A percentile compares a stretch with the other conserved stretches of the same genome.
Evolutionary conservation across 2,113 vertebrate species (phyloP).

Genomic region (Triplophysa tibetana): DNA sequence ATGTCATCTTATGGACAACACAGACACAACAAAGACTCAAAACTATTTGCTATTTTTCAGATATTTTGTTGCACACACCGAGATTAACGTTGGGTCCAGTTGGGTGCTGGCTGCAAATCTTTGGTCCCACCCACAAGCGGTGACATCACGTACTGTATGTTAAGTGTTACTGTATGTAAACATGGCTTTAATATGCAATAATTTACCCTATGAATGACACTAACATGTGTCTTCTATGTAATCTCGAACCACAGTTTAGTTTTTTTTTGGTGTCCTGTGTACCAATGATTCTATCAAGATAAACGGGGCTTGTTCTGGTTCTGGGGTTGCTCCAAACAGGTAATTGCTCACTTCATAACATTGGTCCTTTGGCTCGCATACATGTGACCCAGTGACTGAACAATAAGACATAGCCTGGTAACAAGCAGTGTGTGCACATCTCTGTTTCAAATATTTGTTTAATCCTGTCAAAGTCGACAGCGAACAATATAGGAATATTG

Average conservation of each 20-base stretch:
- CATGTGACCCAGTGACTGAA: slow-evolving; percentile 8
- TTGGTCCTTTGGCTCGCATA: background rate
- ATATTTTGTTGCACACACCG: background rate
- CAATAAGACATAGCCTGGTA: slow-evolving; percentile 34
- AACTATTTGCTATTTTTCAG: background rate
- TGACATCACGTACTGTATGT: background rate
- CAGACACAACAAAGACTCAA: slow-evolving; percentile 9
- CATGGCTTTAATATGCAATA: too few species aligned
- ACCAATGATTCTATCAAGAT: background rate
- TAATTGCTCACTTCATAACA: slow-evolving; percentile 26
- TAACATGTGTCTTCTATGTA: too few species aligned
- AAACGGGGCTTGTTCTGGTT: background rate
- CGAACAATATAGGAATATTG: slow-evolving; percentile 65
- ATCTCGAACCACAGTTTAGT: too few species aligned
- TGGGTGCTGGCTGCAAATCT: too few species aligned
- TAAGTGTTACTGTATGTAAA: background rate
- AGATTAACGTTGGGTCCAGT: background rate
- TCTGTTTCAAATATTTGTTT: slow-evolving; percentile 58
- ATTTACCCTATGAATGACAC: too few species aligned
- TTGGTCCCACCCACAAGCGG: too few species aligned
- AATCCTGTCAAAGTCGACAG: slow-evolving; percentile 52
- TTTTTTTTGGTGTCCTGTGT: too few species aligned
- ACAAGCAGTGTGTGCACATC: slow-evolving; percentile 44
- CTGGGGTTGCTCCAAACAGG: background rate
- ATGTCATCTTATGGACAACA: slow-evolving; percentile 29